phyloP scores from a whole-genome alignment of 2,113 vertebrate genomes.

The Coracopsis vasa region DNA sequence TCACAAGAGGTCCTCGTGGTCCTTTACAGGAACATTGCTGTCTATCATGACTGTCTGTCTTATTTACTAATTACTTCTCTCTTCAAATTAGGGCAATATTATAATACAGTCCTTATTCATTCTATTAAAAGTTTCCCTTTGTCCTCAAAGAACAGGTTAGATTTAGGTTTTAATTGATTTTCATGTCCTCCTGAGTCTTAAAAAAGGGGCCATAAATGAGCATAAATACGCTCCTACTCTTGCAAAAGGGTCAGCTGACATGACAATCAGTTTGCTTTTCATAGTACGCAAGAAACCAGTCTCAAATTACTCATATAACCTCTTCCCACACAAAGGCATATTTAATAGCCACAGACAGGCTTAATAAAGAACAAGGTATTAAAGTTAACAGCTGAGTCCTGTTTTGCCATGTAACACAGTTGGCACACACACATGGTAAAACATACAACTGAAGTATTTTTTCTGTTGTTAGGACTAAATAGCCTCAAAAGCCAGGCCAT shows the following conservation, averaged over 20 bases:
- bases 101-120: not conserved
- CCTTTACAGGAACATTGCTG: not conserved
- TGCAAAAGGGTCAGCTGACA: not conserved
- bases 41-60: not conserved
- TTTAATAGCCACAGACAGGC: not conserved
- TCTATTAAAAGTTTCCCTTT: not conserved
- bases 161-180: constrained; percentile 21
- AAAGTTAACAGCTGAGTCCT: not conserved
- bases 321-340: not conserved
- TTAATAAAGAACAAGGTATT: not conserved
- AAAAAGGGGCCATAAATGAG: not conserved
- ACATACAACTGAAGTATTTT: not conserved
- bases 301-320: not conserved
- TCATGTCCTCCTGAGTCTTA: not conserved
- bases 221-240: not conserved
- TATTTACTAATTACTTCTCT: constrained; percentile 4
- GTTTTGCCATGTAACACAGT: not conserved
- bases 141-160: not conserved
- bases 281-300: not conserved
- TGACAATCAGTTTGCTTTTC: not conserved
- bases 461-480: not conserved
- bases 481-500: not conserved
- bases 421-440: not conserved
- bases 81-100: not conserved
- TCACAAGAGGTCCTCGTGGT: not conserved